Evolutionary conservation across 2,797 vertebrate genomes (phyloP).

Genomic region (Crax fasciolata): DNA sequence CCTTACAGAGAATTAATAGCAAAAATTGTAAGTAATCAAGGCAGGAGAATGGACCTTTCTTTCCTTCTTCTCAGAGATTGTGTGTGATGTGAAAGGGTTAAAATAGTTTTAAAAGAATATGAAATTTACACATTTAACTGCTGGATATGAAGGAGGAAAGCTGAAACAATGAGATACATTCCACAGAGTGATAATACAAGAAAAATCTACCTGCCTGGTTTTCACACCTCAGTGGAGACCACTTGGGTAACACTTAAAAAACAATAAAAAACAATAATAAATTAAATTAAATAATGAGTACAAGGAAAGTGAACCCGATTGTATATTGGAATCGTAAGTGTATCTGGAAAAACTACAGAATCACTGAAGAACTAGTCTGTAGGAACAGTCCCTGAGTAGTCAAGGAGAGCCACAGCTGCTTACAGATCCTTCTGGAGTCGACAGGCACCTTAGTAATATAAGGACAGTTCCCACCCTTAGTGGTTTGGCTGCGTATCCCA

Average conservation of each 20-base stretch:
- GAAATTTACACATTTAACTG: background rate
- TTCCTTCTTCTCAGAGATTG: background rate
- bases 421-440: background rate
- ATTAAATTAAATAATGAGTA: background rate
- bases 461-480: background rate
- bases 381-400: background rate
- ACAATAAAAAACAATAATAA: background rate
- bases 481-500: background rate
- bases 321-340: background rate
- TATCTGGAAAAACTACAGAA: background rate
- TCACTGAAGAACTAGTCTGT: background rate
- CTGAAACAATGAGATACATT: slow-evolving; percentile 13
- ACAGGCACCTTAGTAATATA: background rate
- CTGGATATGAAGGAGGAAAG: background rate
- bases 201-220: slow-evolving; percentile 19
- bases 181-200: background rate
- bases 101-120: background rate
- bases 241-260: background rate
- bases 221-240: background rate
- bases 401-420: background rate
- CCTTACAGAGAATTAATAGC: background rate
- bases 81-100: background rate
- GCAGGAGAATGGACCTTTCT: background rate
- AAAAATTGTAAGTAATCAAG: background rate
- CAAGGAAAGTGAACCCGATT: background rate